phyloP scores from a whole-genome alignment of 2,113 vertebrate species.

The Dascyllus trimaculatus region DNA sequence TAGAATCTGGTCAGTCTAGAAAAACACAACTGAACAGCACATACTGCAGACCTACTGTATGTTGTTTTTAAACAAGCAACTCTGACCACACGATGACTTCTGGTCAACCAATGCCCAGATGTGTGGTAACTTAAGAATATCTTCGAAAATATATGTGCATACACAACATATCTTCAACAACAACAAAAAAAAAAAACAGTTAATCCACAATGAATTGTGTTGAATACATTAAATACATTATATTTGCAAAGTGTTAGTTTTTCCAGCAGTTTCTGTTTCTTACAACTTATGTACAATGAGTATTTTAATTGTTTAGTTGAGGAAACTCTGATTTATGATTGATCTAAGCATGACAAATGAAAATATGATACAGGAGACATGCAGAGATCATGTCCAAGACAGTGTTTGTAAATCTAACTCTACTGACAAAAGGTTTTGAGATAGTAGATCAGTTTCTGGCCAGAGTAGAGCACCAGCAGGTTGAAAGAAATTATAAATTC shows the following conservation, averaged over 20 bases:
- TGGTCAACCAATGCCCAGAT: too few relatives aligned
- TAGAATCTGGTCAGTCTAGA: neutral
- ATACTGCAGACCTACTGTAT: neutral
- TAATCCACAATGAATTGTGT: too few relatives aligned
- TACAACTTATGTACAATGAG: neutral
- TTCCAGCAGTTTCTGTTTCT: neutral
- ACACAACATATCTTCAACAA: neutral
- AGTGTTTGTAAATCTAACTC: neutral
- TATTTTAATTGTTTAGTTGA: neutral
- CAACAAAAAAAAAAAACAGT: too few relatives aligned
- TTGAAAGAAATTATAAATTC: slow-evolving; percentile 4
- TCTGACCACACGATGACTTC: neutral
- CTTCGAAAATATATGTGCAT: neutral
- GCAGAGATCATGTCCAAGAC: neutral
- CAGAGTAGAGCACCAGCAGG: slow-evolving; percentile 7
- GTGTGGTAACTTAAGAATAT: neutral
- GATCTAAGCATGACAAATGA: neutral
- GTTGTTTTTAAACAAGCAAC: neutral
- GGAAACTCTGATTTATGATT: neutral
- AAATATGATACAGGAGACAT: neutral
- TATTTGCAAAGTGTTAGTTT: neutral
- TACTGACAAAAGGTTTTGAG: slow-evolving; percentile 29
- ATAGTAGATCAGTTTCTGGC: slow-evolving; percentile 31
- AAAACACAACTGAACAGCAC: neutral
- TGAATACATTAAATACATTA: too few relatives aligned